Evolutionary conservation across 2,888 invertebrate genomes (phyloP), one percentile per base, ranked within the genome.

Genomic region (Oithona nana): DNA sequence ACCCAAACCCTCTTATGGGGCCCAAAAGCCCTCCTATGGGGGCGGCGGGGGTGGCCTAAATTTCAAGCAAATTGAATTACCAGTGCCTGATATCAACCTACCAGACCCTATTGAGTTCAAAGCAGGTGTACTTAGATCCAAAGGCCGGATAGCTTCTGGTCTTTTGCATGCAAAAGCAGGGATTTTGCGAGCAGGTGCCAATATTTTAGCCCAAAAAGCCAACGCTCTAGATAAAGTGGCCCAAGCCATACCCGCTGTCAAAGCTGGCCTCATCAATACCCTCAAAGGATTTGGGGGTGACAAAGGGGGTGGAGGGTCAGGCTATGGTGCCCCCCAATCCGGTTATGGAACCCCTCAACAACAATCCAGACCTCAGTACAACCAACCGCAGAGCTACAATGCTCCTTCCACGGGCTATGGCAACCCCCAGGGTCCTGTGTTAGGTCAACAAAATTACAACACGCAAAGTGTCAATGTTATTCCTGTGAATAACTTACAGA

Each of bases 111-210:
- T 56, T n/a, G 61, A 61, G 29, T 61, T 61, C 24, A 61, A 61
- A 3, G 55, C 62, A 6, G 62, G 62, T 2, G 62, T 62, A 1
- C 31, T 62, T 1, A 52, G 62, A 28, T 54, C 54, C 26, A 62
- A 62, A 39, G 62, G 62, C 28, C 20, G 62, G 31, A 62, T 62
- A 6, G 62, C 62, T n/a, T 57, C 56, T 11, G 62, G 62, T 16
- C 30, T 62, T 1, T 39, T 62, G 6, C 62, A 62, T 24, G 55
- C 62, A 30, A 62, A 62, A 39, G 62, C 62, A n/a, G 62, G 62
- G 26, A 28, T 62, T 22, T 50, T 62, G 6, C 55, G 62, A 28
- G 62, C 62, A 22, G 62, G 62, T 8, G 62, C 62, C 29, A 55
- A 62, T 22, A 56, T 62, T 11, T 56, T 62, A 6, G 62, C 56